Conservation (phyloP, 2,113 vertebrate species). For the Sturnus vulgaris region DNA sequence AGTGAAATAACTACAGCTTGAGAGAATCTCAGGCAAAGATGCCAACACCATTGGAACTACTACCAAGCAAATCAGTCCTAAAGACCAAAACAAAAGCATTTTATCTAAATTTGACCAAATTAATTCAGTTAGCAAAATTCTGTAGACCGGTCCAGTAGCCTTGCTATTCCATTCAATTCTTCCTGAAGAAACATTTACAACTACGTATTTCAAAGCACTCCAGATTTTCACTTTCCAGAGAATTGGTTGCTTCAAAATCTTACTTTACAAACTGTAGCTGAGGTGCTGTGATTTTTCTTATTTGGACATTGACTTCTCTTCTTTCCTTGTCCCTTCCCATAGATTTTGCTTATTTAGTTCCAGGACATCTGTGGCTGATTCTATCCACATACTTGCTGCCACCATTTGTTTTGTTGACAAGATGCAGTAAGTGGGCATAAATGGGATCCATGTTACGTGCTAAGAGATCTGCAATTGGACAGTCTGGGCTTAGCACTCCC, state of each 20-base stretch:
- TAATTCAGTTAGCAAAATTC: neutral
- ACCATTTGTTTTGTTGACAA: neutral
- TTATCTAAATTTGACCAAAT: neutral
- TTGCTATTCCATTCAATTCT: neutral
- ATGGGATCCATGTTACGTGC: neutral
- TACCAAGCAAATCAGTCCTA: neutral
- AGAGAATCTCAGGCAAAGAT: neutral
- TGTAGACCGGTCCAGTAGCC: neutral
- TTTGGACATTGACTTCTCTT: neutral
- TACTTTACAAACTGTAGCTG: neutral
- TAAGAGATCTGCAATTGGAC: neutral
- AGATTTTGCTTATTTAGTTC: neutral
- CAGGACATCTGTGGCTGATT: neutral
- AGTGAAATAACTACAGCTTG: neutral
- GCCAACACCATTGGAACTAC: neutral
- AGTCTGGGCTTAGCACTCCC: neutral
- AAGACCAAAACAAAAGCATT: neutral
- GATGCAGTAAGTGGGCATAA: neutral
- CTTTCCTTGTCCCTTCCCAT: neutral
- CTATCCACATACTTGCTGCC: neutral
- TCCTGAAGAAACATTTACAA: neutral
- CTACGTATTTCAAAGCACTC: neutral
- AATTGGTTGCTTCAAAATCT: neutral
- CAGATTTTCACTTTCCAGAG: neutral
- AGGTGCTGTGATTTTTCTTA: neutral